Conservation (phyloP, 2,888 invertebrate species). For the Eilema griseolum region DNA sequence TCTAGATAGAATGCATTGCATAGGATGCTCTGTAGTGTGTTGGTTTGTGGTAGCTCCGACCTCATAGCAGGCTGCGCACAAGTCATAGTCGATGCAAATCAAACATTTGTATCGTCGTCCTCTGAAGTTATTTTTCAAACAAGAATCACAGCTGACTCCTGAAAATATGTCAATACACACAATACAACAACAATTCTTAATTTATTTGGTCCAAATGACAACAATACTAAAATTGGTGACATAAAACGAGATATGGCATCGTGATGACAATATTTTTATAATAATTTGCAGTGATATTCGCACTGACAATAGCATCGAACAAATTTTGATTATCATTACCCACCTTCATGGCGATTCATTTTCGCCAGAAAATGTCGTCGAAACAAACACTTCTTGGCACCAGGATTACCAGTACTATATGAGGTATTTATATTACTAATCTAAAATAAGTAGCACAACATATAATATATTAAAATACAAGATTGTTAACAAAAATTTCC, state of each 20-base stretch:
- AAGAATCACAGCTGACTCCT: slow-evolving; percentile 99
- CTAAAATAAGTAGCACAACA: slow-evolving; percentile 87
- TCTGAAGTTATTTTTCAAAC: slow-evolving; percentile 98
- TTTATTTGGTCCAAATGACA: slow-evolving; percentile 42
- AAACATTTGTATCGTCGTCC: slow-evolving; percentile 99
- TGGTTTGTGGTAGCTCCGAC: slow-evolving; percentile 96
- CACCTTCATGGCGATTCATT: slow-evolving; percentile 99
- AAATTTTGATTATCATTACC: slow-evolving; percentile 88
- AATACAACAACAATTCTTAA: slow-evolving; percentile 61
- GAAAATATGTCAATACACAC: slow-evolving; percentile 78
- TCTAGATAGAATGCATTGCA: slow-evolving; percentile 99
- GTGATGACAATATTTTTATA: slow-evolving; percentile 57
- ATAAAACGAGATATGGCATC: slow-evolving; percentile 46
- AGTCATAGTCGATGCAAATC: slow-evolving; percentile 99
- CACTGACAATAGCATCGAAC: slow-evolving; percentile 84
- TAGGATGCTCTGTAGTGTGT: slow-evolving; percentile 98
- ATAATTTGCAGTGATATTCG: slow-evolving; percentile 71
- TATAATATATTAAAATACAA: slow-evolving; percentile 88
- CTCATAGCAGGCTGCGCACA: slow-evolving; percentile 98
- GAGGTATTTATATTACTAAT: slow-evolving; percentile 85
- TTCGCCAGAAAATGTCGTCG: slow-evolving; percentile 85
- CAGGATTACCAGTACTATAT: slow-evolving; percentile 81
- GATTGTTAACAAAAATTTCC: slow-evolving; percentile 89
- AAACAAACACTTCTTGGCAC: slow-evolving; percentile 82
- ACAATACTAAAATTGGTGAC: slow-evolving; percentile 40